Percentiles rank a stretch among this genome's conserved stretches.
These are phyloP conservation scores for Pardalotus punctatus DNA, from an alignment of 2,113 vertebrate genomes.

Conservation along the genomic window DNA sequence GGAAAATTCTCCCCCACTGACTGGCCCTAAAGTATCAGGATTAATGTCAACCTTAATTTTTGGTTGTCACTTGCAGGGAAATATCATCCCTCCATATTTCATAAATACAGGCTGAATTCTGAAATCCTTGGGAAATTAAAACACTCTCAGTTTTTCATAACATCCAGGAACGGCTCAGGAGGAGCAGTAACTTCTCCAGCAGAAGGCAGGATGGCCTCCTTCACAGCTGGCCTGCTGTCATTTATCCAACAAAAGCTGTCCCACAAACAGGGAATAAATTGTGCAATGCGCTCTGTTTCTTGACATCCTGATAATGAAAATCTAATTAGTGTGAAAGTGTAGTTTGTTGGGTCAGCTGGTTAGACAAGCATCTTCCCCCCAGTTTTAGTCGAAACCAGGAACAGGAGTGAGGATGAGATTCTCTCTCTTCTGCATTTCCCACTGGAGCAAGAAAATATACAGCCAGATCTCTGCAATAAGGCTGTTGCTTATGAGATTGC, in stretches of 20 bases:
- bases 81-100: neutral
- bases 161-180: neutral
- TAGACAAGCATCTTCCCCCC: neutral
- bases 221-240: neutral
- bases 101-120: neutral
- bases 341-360: neutral
- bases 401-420: neutral
- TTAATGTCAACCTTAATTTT: conserved; percentile 31
- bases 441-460: neutral
- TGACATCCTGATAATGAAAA: neutral
- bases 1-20: neutral
- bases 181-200: conserved; percentile 3
- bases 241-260: neutral
- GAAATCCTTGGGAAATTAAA: conserved; percentile 9
- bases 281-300: neutral
- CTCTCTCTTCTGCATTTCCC: neutral
- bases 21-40: neutral
- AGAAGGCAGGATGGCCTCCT: conserved; percentile 7
- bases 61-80: neutral
- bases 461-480: neutral
- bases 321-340: neutral
- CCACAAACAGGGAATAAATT: neutral
- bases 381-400: neutral
- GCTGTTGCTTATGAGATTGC: neutral
- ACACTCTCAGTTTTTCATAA: neutral